These are phyloP conservation scores for Camponotus fellah DNA, from an alignment of 2,888 invertebrate genomes.

Conservation along the genomic window DNA sequence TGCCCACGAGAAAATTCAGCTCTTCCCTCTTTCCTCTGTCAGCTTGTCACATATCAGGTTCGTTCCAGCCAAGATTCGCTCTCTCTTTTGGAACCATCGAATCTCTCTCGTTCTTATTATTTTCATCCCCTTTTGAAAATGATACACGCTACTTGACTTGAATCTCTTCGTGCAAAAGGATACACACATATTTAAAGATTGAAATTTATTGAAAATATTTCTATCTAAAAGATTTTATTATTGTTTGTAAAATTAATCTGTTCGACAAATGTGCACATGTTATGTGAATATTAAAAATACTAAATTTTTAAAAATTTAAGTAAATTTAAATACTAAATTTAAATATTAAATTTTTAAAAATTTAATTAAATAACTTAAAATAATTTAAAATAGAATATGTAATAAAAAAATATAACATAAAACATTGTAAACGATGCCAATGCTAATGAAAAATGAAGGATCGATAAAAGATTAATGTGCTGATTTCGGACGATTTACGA, in stretches of 20 bases:
- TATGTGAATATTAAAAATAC: background rate
- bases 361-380: no score
- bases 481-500: conserved; percentile 10
- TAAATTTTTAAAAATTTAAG: background rate
- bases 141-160: background rate
- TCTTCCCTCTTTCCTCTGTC: conserved; percentile 24
- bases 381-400: background rate
- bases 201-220: conserved; percentile 7
- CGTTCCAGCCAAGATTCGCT: conserved; percentile 35
- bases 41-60: conserved; percentile 26
- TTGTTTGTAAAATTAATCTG: background rate
- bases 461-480: background rate
- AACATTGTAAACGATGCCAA: background rate
- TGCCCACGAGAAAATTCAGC: conserved; percentile 42
- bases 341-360: background rate
- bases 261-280: background rate
- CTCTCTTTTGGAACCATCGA: conserved; percentile 15
- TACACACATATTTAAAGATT: background rate
- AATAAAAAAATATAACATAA: background rate
- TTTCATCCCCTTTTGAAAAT: conserved; percentile 15
- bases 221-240: background rate
- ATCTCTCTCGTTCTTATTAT: conserved; percentile 28
- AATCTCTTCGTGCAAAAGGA: background rate
- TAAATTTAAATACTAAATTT: background rate
- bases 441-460: background rate